Percentiles rank a stretch among this genome's conserved stretches.
Conservation (phyloP, 2,113 vertebrate genomes). For the Verasper variegatus region DNA sequence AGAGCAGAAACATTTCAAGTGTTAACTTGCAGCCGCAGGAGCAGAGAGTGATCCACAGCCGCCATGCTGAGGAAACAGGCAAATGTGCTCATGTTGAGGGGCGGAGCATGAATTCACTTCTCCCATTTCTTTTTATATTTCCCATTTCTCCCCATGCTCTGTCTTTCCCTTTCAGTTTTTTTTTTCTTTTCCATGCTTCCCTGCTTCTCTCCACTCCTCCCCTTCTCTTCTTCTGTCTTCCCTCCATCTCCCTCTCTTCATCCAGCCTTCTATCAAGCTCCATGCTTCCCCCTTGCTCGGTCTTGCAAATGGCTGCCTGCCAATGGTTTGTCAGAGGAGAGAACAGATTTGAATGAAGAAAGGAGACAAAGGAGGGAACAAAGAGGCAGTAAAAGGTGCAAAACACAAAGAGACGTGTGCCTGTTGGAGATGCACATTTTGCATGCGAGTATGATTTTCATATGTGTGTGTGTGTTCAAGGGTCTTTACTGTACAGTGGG, state of each 20-base stretch:
- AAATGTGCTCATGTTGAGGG: slow-evolving; percentile 25
- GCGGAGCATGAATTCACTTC: slow-evolving; percentile 14
- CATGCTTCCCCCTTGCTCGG: slow-evolving; percentile 44
- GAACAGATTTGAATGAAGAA: slow-evolving; percentile 75
- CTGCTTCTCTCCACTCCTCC: slow-evolving; percentile 23
- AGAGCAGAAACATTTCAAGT: slow-evolving; percentile 56
- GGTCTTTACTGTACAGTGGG: slow-evolving; percentile 75
- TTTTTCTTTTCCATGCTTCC: slow-evolving; percentile 32
- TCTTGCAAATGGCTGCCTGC: slow-evolving; percentile 71
- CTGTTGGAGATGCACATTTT: slow-evolving; percentile 56
- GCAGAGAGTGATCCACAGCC: slow-evolving; percentile 28
- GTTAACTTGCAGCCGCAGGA: slow-evolving; percentile 55
- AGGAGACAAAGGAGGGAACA: slow-evolving; percentile 74
- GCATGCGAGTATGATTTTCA: slow-evolving; percentile 33
- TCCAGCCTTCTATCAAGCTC: slow-evolving; percentile 16
- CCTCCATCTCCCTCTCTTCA: slow-evolving; percentile 26
- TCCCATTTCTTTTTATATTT: slow-evolving; percentile 17
- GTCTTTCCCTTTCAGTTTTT: slow-evolving; percentile 24
- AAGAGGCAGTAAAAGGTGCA: slow-evolving; percentile 66
- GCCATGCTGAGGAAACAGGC: slow-evolving; percentile 18
- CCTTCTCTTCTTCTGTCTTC: slow-evolving; percentile 18
- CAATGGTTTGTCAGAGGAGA: slow-evolving; percentile 68
- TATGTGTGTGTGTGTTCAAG: slow-evolving; percentile 48
- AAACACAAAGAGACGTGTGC: slow-evolving; percentile 64
- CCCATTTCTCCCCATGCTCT: background rate